phyloP scores from a whole-genome alignment of 2,797 vertebrate species.

The Girardinus metallicus region DNA sequence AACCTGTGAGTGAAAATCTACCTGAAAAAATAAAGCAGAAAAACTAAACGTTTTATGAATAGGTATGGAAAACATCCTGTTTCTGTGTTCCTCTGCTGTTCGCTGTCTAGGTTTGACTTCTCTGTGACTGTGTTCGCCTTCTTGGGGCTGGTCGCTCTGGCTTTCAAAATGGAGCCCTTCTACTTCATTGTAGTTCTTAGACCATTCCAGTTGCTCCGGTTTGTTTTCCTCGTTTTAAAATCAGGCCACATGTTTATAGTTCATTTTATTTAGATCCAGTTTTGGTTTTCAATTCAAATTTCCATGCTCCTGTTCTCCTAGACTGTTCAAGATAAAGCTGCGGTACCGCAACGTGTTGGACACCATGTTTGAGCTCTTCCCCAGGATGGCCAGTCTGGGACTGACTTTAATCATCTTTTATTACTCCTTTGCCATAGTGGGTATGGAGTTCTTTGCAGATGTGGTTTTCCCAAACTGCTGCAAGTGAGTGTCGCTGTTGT shows the following conservation, averaged over 20 bases:
- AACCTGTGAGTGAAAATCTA: conserved; percentile 88
- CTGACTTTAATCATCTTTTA: conserved; percentile 97
- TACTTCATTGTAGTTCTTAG: conserved; percentile 96
- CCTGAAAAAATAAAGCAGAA: conserved; percentile 3
- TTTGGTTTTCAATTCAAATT: neutral
- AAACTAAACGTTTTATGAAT: neutral
- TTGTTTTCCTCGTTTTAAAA: conserved; percentile 17
- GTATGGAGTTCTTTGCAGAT: conserved; percentile 97
- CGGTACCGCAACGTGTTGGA: conserved; percentile 95
- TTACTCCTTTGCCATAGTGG: conserved; percentile 97
- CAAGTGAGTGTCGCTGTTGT: conserved; percentile 85
- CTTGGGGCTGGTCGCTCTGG: conserved; percentile 91
- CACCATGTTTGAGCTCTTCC: conserved; percentile 98
- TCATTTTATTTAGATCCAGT: neutral
- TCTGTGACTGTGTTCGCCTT: conserved; percentile 93
- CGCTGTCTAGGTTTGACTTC: conserved; percentile 90
- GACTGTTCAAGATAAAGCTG: conserved; percentile 96
- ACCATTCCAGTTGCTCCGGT: conserved; percentile 95
- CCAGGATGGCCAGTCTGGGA: conserved; percentile 96
- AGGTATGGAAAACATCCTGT: neutral
- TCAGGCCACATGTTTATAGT: neutral
- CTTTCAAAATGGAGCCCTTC: conserved; percentile 95
- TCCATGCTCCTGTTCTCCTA: conserved; percentile 47
- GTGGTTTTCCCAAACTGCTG: conserved; percentile 95
- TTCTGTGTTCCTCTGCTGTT: conserved; percentile 16